Base-by-base conservation (phyloP, 2,797 vertebrate species). In the Propithecus perrieri region DNA sequence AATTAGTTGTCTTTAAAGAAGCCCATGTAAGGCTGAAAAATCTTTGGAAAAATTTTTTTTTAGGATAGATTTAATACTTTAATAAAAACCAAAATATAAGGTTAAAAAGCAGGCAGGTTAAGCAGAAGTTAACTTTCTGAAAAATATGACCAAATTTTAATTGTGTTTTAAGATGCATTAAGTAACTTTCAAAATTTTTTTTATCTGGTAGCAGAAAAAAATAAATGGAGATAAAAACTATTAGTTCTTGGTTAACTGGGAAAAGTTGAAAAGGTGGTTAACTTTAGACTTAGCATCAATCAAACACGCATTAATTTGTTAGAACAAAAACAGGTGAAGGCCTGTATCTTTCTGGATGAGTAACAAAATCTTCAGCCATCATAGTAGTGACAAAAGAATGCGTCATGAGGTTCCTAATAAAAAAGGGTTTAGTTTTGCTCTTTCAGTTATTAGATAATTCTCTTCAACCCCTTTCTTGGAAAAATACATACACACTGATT, bases 41-140 rank as follows among this genome's bases (percentile, higher is more conserved):
- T 98, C 98, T 98, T 97, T 98, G 97, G 98, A 98, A 98, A 93
- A 89, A 94, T 97, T 98, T 98, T 98, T 97, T 67, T 59, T 63
- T 2, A 96, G 97, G 89, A n/a, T 98, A 92, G 46, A 63, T 69
- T 33, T 30, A 89, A 1, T 90, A 92, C 35, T 50, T 91, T 50
- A 72, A 76, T 93, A 95, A 96, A 94, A 88, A 75, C 50, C 90
- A 59, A 96, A 95, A 86, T 83, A 33, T 1, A 80, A 55, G 41
- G 33, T 91, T 89, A 76, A 89, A 78, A 96, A 57, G 15, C 18
- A 85, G 61, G 38, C 28, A 76, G 22, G 33, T 95, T 85, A 88
- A 86, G 22, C 57, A 55, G 48, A 85, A 83, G 53, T 78, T 87
- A 97, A 53, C 43, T 91, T 92, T 13, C 41, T 86, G 50, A 94